Conservation (phyloP, 2,113 vertebrate genomes). For the Aptenodytes patagonicus region DNA sequence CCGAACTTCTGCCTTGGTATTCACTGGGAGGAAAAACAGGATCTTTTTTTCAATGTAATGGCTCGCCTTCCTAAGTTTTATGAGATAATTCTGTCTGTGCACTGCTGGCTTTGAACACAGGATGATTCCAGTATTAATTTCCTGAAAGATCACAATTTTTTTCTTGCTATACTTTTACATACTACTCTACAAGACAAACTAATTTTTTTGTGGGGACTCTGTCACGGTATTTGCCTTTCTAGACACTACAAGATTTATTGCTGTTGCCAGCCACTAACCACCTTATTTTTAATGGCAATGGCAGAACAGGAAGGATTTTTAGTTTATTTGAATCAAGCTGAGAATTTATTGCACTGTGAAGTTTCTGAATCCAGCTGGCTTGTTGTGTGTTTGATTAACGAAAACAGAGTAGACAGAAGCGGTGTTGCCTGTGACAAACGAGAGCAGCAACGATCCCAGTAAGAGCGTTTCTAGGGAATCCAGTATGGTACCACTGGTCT, state of each 20-base stretch:
- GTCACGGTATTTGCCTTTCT: background rate
- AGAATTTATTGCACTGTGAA: background rate
- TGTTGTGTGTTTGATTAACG: background rate
- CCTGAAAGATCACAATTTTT: background rate
- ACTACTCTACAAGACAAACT: background rate
- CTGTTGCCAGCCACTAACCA: background rate
- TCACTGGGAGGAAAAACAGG: conserved; percentile 74
- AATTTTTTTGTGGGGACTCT: background rate
- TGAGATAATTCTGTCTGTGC: background rate
- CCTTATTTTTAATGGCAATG: background rate
- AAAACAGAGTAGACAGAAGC: background rate
- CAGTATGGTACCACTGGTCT: accelerated
- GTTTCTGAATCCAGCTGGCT: background rate
- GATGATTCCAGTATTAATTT: background rate
- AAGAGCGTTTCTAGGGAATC: background rate
- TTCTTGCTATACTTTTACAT: background rate
- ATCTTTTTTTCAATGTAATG: background rate
- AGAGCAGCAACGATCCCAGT: background rate
- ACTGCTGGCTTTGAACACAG: background rate
- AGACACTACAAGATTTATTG: background rate
- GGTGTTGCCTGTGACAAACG: background rate
- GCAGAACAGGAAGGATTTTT: background rate
- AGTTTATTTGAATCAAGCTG: background rate
- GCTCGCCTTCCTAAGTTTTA: background rate
- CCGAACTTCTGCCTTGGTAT: conserved; percentile 89